Evolutionary conservation across 2,888 invertebrate species (phyloP).

Genomic region (Tenthredo scrophulariae): DNA sequence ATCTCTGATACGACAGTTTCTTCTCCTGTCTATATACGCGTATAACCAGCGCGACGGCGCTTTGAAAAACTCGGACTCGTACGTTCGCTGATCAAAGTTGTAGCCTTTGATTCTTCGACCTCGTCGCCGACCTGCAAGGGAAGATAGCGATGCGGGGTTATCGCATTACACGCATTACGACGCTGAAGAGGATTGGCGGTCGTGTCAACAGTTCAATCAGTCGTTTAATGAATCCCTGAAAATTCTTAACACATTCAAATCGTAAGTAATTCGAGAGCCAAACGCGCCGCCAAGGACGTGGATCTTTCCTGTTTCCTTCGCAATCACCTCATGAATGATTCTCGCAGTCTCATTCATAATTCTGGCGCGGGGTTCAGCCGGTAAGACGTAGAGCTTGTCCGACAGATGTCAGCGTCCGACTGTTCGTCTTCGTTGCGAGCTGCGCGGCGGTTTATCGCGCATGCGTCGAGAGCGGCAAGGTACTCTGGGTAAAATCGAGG

Average conservation of each 20-base stretch:
- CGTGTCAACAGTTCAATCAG: not conserved
- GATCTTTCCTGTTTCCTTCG: no score
- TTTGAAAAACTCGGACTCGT: not conserved
- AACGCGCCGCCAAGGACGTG: no score
- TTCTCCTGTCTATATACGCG: not conserved
- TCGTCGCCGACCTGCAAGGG: not conserved
- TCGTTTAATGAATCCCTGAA: not conserved
- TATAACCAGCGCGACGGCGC: not conserved
- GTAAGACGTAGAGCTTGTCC: not conserved
- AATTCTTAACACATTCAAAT: no score
- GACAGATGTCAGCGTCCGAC: not conserved
- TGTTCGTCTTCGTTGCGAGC: not conserved
- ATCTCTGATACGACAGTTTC: not conserved
- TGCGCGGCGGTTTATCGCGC: not conserved
- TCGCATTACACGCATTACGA: not conserved
- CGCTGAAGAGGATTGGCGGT: not conserved
- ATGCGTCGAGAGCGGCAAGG: not conserved
- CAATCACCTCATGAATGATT: not conserved
- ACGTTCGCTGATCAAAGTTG: not conserved
- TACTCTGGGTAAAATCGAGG: constrained; percentile 32
- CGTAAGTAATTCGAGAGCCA: not conserved
- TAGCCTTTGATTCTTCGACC: not conserved
- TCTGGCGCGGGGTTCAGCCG: not conserved
- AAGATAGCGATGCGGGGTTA: not conserved
- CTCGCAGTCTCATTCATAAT: not conserved